phyloP scores from a whole-genome alignment of 2,888 invertebrate genomes.

The Drosophila recens region DNA sequence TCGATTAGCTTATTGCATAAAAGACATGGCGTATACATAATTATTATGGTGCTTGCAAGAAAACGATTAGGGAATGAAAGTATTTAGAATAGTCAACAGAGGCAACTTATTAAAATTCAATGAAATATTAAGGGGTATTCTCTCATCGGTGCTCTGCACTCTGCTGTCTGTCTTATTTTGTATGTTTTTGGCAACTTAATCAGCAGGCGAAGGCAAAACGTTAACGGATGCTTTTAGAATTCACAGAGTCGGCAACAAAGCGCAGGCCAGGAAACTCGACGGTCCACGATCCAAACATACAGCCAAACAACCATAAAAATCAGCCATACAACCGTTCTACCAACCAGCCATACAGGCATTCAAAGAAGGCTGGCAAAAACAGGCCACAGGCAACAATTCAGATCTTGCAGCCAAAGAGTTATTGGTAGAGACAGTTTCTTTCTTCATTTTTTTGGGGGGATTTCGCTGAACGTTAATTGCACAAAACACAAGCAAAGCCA shows the following conservation, averaged over 20 bases:
- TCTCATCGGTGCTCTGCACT: not conserved
- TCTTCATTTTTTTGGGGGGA: slow-evolving; percentile 15
- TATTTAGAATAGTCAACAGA: too few relatives aligned
- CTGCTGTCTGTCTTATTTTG: slow-evolving; percentile 34
- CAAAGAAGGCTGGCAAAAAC: slow-evolving; percentile 13
- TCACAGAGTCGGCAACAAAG: slow-evolving; percentile 58
- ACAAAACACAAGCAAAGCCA: slow-evolving; percentile 3
- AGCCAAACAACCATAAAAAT: slow-evolving; percentile 26
- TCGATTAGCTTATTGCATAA: not conserved
- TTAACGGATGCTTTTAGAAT: slow-evolving; percentile 77
- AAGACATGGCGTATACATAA: not conserved
- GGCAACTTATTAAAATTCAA: not conserved
- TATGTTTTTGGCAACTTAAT: slow-evolving; percentile 75
- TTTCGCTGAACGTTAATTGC: slow-evolving; percentile 36
- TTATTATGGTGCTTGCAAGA: not conserved
- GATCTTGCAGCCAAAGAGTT: slow-evolving; percentile 51
- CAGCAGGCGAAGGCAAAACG: slow-evolving; percentile 63
- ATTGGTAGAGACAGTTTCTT: slow-evolving; percentile 40
- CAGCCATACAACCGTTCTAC: slow-evolving; percentile 17
- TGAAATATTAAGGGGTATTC: slow-evolving; percentile 22
- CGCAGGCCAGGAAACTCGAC: slow-evolving; percentile 38
- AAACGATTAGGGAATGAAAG: too few relatives aligned
- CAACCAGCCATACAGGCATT: slow-evolving; percentile 19
- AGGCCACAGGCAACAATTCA: slow-evolving; percentile 42
- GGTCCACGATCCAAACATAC: slow-evolving; percentile 50